Evolutionary conservation across 1,140 invertebrate genomes (phyloP).

Genomic region (Vanessa atalanta): DNA sequence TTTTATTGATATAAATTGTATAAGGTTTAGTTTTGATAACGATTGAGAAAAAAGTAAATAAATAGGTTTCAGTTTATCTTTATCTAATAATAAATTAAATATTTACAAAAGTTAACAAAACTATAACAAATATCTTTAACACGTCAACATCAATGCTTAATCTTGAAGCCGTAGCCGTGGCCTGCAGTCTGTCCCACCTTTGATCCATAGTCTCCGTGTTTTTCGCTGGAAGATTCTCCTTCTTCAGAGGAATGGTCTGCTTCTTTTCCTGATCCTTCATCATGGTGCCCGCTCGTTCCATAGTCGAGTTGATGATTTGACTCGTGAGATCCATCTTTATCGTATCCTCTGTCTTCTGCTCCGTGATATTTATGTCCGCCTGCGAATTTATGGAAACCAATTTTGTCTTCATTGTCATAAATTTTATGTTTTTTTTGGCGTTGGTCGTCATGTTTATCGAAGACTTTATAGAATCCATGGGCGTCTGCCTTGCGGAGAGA

Average conservation of each 20-base stretch:
- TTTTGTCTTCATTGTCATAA: slow-evolving; percentile 82
- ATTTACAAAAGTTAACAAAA: slow-evolving; percentile 77
- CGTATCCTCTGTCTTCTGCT: slow-evolving; percentile 69
- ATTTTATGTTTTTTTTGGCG: slow-evolving; percentile 85
- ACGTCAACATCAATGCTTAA: slow-evolving; percentile 56
- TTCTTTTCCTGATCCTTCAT: slow-evolving; percentile 74
- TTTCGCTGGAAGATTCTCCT: slow-evolving; percentile 65
- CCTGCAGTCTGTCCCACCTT: slow-evolving; percentile 59
- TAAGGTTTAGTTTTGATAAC: slow-evolving; percentile 23
- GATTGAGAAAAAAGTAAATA: slow-evolving; percentile 6
- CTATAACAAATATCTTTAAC: slow-evolving; percentile 57
- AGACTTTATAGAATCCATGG: slow-evolving; percentile 85
- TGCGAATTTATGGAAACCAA: slow-evolving; percentile 80
- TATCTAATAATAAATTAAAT: slow-evolving; percentile 57
- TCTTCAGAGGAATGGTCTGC: slow-evolving; percentile 72
- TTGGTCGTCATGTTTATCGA: slow-evolving; percentile 83
- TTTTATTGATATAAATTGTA: slow-evolving; percentile 31
- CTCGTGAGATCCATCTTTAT: slow-evolving; percentile 78
- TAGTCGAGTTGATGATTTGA: slow-evolving; percentile 72
- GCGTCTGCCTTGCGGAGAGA: slow-evolving; percentile 84
- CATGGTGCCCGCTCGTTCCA: slow-evolving; percentile 72
- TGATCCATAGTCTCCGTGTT: slow-evolving; percentile 68
- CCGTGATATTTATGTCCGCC: slow-evolving; percentile 75
- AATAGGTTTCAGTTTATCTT: slow-evolving; percentile 16
- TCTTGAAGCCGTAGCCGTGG: slow-evolving; percentile 71